Conservation (phyloP, 2,113 vertebrate species). For the Dasyprocta punctata region DNA sequence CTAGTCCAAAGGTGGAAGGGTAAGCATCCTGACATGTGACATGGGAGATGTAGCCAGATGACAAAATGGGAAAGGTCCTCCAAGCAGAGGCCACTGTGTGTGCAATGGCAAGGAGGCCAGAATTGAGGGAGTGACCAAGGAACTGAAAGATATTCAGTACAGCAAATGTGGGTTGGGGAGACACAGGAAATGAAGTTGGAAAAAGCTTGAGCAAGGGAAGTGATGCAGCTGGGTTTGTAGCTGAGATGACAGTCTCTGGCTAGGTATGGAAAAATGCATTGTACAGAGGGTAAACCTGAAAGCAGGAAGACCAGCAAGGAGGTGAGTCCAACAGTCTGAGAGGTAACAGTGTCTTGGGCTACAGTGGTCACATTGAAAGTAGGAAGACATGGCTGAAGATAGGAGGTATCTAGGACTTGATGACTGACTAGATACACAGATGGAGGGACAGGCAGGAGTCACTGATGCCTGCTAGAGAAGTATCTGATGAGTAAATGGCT, state of each 20-base stretch:
- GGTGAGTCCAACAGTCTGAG: background rate
- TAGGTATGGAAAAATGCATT: background rate
- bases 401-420: background rate
- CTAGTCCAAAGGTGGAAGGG: background rate
- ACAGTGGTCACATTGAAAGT: background rate
- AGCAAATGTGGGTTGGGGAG: background rate
- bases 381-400: background rate
- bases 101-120: background rate
- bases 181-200: background rate
- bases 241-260: background rate
- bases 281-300: background rate
- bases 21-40: background rate
- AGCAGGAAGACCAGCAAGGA: background rate
- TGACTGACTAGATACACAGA: background rate
- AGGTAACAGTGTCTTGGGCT: background rate
- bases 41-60: background rate
- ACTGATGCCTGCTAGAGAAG: background rate
- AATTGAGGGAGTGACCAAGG: background rate
- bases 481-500: background rate
- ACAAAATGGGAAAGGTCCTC: background rate
- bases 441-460: background rate
- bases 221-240: background rate
- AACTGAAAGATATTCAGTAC: background rate
- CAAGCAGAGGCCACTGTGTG: background rate
- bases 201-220: background rate